phyloP scores from a whole-genome alignment of 2,113 vertebrate genomes.

The Pandion haliaetus region DNA sequence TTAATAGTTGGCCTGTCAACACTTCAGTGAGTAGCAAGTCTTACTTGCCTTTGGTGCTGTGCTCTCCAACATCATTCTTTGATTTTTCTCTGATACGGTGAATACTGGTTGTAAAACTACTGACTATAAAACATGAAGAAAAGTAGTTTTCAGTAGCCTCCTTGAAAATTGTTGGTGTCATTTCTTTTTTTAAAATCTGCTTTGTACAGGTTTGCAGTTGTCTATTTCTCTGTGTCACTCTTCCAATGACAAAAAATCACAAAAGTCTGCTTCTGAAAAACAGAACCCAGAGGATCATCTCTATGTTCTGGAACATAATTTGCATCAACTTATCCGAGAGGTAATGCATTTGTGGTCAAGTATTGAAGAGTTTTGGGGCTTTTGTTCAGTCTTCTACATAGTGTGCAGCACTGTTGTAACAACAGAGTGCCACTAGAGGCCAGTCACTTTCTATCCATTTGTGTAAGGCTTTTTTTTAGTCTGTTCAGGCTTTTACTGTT shows the following conservation, averaged over 20 bases:
- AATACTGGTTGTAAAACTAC: not conserved
- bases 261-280: constrained; percentile 83
- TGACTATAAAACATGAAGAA: not conserved
- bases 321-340: constrained; percentile 97
- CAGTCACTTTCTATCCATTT: not conserved
- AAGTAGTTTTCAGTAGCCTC: not conserved
- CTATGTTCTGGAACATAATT: constrained; percentile 94
- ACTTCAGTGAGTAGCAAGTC: not conserved
- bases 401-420: not conserved
- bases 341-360: constrained; percentile 59
- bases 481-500: no score
- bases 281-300: constrained; percentile 91
- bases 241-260: constrained; percentile 89
- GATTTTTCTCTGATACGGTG: not conserved
- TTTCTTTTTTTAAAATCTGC: not conserved
- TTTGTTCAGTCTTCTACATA: fast-evolving
- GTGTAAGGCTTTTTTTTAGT: not conserved
- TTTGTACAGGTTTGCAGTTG: constrained; percentile 86
- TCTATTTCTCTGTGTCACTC: constrained; percentile 96
- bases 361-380: not conserved
- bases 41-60: not conserved
- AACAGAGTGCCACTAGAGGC: not conserved
- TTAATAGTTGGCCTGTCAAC: not conserved
- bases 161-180: not conserved
- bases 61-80: not conserved